Evolutionary conservation across 2,888 invertebrate genomes (phyloP).

Genomic region (Sylvicola cinctus): DNA sequence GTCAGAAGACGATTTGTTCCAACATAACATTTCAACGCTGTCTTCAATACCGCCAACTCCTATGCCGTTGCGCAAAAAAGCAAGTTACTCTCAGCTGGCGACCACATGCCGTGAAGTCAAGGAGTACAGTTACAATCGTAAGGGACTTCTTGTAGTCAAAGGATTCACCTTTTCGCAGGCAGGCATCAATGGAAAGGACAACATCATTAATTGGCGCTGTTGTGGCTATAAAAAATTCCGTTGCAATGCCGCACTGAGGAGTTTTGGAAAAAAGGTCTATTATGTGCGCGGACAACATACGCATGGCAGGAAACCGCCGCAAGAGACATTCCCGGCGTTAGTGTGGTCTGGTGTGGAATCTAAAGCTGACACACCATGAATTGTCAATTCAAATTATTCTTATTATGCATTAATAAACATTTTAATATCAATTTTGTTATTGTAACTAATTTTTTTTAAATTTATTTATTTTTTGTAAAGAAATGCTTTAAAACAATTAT

Average conservation of each 20-base stretch:
- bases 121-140: conserved; percentile 13
- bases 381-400: neutral
- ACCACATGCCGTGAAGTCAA: too few species aligned
- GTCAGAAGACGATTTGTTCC: too few species aligned
- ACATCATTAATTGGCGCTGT: conserved; percentile 20
- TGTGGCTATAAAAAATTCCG: conserved; percentile 14
- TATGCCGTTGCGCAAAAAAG: too few species aligned
- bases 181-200: conserved; percentile 12
- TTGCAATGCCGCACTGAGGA: conserved; percentile 17
- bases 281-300: conserved; percentile 15
- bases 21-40: too few species aligned
- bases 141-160: conserved; percentile 18
- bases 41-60: too few species aligned
- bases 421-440: neutral
- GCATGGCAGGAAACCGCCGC: conserved; percentile 14
- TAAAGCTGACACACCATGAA: conserved; percentile 1
- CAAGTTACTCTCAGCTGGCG: too few species aligned
- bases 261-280: conserved; percentile 15
- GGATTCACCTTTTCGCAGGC: conserved; percentile 16
- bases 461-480: too few species aligned
- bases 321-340: conserved; percentile 11
- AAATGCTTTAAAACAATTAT: too few species aligned
- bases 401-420: neutral
- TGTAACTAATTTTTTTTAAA: too few species aligned
- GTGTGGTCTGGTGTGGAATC: conserved; percentile 8